Evolutionary conservation across 2,797 vertebrate species (phyloP), one percentile per base, ranked within the genome.

Genomic region (Allobates femoralis): DNA sequence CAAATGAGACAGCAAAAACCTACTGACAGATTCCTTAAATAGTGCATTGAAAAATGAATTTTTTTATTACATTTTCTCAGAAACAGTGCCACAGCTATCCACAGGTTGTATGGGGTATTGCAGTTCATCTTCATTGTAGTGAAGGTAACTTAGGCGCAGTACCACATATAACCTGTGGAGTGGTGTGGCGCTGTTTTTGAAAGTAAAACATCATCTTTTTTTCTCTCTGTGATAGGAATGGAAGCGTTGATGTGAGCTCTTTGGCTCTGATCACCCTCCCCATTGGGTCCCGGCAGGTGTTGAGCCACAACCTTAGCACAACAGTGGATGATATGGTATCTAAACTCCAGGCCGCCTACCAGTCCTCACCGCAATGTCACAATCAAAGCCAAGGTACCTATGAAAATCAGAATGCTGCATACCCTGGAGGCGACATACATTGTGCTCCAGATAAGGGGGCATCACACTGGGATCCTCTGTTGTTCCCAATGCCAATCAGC

Each of bases 211-310:
- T 26, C 60, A 64, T 64, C 26, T 18, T 69, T 69, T 26, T 67
- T 81, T 41, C 41, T 67, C 37, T 67, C 28, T 19, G 1, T 14
- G 18, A 51, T 28, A 81, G 79, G 79, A 81, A 81, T 23, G 79
- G 79, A 64, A 81, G 79, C 51, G 19, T 81, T 26, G 46, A 64
- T 23, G 79, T 50, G 26, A 32, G 18, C n/a, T 81, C 4, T 18
- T 8, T 64, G 37, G 79, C 21, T 32, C 41, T 67, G 51, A 3
- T 81, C 6, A 53, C 26, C 18, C 62, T 81, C 19, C 37, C 34
- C 4, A 16, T 46, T 23, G 28, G 14, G 0, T 0, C 79, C 41
- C 14, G 11, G 28, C n/a, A 46, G 16, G 23, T 21, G 19, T 19
- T 81, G 37, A 30, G 0, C 46, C 66, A 32, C 37, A 28, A 51